Evolutionary conservation across 2,888 invertebrate species (phyloP).

Genomic region (Trissolcus japonicus): DNA sequence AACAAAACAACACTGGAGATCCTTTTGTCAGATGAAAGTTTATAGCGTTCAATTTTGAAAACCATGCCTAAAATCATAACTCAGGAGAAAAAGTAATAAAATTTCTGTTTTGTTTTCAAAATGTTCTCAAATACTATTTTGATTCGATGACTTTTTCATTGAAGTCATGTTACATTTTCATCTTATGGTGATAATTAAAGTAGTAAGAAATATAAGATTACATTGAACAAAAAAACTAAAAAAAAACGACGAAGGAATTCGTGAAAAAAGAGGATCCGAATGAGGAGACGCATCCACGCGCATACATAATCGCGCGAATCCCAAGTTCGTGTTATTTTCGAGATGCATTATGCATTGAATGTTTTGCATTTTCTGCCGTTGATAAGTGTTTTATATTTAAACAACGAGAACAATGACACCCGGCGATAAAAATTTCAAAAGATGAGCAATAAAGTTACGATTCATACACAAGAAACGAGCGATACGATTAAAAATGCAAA

Average conservation of each 20-base stretch:
- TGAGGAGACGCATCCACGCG: slow-evolving; percentile 9
- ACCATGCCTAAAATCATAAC: too few relatives aligned
- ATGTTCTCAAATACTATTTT: too few relatives aligned
- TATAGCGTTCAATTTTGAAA: neutral
- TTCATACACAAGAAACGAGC: slow-evolving; percentile 30
- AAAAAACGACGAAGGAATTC: neutral
- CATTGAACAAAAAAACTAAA: neutral
- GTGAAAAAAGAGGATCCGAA: slow-evolving; percentile 10
- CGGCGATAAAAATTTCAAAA: slow-evolving; percentile 42
- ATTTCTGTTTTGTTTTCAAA: too few relatives aligned
- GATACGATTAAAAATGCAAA: slow-evolving; percentile 38
- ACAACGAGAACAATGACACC: slow-evolving; percentile 47
- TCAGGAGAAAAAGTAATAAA: too few relatives aligned
- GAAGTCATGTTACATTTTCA: too few relatives aligned
- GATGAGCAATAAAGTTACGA: slow-evolving; percentile 44
- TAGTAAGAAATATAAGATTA: too few relatives aligned
- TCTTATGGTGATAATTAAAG: too few relatives aligned
- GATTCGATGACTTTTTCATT: too few relatives aligned
- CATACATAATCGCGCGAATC: slow-evolving; percentile 32
- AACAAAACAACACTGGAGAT: slow-evolving; percentile 63
- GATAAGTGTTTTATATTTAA: slow-evolving; percentile 48
- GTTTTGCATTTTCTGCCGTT: slow-evolving; percentile 42
- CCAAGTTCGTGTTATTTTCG: slow-evolving; percentile 42
- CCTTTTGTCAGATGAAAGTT: slow-evolving; percentile 2
- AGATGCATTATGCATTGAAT: slow-evolving; percentile 37